phyloP scores from a whole-genome alignment of 2,113 vertebrate genomes.

The Trematomus loennbergii region DNA sequence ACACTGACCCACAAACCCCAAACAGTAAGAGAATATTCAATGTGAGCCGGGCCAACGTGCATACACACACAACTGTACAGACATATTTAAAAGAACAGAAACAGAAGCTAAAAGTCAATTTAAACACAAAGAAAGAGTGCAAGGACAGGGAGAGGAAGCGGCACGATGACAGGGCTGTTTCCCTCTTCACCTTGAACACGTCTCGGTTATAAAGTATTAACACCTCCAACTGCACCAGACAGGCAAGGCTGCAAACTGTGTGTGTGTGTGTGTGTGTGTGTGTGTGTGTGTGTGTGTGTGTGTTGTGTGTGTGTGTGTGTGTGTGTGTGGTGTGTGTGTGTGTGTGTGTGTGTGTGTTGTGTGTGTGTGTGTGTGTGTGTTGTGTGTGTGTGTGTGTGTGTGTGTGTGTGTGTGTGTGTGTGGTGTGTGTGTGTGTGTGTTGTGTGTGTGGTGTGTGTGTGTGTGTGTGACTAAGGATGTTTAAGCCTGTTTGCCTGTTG shows the following conservation, averaged over 20 bases:
- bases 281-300: background rate
- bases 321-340: too few relatives aligned
- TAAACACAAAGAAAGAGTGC: background rate
- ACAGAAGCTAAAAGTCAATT: constrained; percentile 34
- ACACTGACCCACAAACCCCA: constrained; percentile 57
- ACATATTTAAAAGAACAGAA: constrained; percentile 28
- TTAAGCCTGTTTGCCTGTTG: constrained; percentile 4
- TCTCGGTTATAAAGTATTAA: constrained; percentile 29
- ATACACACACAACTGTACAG: background rate
- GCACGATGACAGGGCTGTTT: background rate
- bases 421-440: too few relatives aligned
- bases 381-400: too few relatives aligned
- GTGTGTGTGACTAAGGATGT: background rate
- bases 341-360: too few relatives aligned
- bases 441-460: too few relatives aligned
- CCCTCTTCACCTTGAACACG: background rate
- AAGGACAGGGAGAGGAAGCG: background rate
- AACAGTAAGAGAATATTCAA: constrained; percentile 28
- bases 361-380: too few relatives aligned
- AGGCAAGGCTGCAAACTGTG: too few relatives aligned
- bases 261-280: constrained; percentile 1
- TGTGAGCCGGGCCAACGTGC: constrained; percentile 15
- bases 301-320: background rate
- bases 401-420: too few relatives aligned
- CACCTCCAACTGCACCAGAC: constrained; percentile 6